Conservation (phyloP, 2,888 invertebrate genomes). For the Anthoptus insignis region DNA sequence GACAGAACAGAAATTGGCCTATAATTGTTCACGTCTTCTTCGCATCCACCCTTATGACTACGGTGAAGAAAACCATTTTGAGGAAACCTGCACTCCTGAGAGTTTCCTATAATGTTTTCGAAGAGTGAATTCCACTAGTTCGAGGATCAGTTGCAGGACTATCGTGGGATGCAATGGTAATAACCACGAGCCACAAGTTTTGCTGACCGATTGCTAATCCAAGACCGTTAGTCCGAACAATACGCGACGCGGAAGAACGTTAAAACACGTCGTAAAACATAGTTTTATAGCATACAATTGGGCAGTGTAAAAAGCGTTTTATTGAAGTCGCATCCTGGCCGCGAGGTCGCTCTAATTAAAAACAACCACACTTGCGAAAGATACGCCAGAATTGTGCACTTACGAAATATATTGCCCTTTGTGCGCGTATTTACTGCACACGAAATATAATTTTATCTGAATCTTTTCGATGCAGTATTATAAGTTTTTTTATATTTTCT, state of each 20-base stretch:
- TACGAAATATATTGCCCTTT: constrained; percentile 71
- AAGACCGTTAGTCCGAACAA: constrained; percentile 67
- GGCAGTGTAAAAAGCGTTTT: constrained; percentile 83
- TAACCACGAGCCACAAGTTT: no score
- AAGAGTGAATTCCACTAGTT: no score
- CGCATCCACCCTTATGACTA: constrained; percentile 65
- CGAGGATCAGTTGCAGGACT: no score
- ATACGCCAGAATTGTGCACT: constrained; percentile 59
- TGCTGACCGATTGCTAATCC: constrained; percentile 78
- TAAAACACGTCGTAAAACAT: constrained; percentile 81
- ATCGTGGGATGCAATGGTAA: constrained; percentile 60
- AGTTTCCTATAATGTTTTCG: no score
- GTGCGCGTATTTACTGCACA: constrained; percentile 50
- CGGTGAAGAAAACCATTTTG: no score
- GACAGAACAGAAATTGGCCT: constrained; percentile 73
- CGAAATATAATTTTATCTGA: constrained; percentile 40
- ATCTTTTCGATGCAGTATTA: no score
- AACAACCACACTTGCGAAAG: constrained; percentile 77
- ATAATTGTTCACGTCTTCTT: constrained; percentile 68
- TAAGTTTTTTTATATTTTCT: no score
- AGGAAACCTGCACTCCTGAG: no score
- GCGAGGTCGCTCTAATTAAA: constrained; percentile 84
- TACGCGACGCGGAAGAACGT: constrained; percentile 79
- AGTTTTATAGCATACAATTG: constrained; percentile 85
- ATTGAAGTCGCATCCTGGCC: constrained; percentile 82